Evolutionary conservation across 53 echinoderm and acorn worm genomes (phyloP).

Genomic region (Paelopatides confundens): DNA sequence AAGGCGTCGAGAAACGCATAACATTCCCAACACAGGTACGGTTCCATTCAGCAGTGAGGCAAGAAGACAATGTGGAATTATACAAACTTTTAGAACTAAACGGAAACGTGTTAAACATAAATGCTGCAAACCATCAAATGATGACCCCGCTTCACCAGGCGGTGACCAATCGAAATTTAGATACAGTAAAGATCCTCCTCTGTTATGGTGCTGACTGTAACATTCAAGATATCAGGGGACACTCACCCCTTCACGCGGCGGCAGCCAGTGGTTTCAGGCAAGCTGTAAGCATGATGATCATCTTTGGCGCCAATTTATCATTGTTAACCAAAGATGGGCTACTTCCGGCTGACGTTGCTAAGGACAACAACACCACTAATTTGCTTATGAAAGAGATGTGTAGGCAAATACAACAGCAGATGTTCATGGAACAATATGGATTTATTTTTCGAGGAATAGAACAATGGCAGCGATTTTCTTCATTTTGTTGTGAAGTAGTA

Average conservation of each 20-base stretch:
- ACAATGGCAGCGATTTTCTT: slow-evolving; percentile 61
- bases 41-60: slow-evolving; percentile 86
- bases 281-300: slow-evolving; percentile 80
- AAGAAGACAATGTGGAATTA: slow-evolving; percentile 88
- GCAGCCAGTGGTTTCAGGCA: slow-evolving; percentile 78
- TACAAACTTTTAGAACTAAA: slow-evolving; percentile 63
- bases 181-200: slow-evolving; percentile 85
- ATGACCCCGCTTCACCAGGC: slow-evolving; percentile 88
- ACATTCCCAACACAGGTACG: slow-evolving; percentile 86
- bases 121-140: slow-evolving; percentile 74
- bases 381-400: slow-evolving; percentile 78
- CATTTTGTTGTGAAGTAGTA: neutral
- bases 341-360: slow-evolving; percentile 82
- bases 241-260: slow-evolving; percentile 87
- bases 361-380: slow-evolving; percentile 81
- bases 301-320: slow-evolving; percentile 84
- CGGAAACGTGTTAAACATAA: slow-evolving; percentile 65
- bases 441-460: slow-evolving; percentile 81
- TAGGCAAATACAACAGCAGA: slow-evolving; percentile 72
- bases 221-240: slow-evolving; percentile 77
- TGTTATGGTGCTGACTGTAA: slow-evolving; percentile 78
- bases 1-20: slow-evolving; percentile 64
- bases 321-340: slow-evolving; percentile 68
- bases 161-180: slow-evolving; percentile 81
- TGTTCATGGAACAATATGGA: slow-evolving; percentile 78